Base-by-base conservation (phyloP, 2,113 vertebrate genomes). In the Stercorarius parasiticus region DNA sequence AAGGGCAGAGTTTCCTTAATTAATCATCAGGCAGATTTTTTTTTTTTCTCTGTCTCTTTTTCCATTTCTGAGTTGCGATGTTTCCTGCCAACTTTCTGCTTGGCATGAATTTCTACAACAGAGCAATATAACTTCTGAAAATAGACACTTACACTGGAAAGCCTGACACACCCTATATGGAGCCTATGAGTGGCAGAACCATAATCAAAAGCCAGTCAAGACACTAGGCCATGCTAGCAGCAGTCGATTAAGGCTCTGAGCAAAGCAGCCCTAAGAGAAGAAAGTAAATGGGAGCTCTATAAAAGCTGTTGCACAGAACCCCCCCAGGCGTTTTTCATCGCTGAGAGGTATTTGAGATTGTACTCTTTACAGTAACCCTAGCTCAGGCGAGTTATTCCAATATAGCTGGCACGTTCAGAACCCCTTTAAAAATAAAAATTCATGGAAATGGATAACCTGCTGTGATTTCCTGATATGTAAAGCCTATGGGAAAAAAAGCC, bases 81-180 rank as follows among this genome's bases (percentile, higher is more conserved):
- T 53, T 55, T 95, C 84, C 78, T 97, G 94, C 70, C 95, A 96
- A 77, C 18, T 6, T 91, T 93, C 89, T 94, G 81, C 67, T 79
- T 93, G 93, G 84, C 20, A 19, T 77, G 45, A 87, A 90, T 83
- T 93, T 90, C 81, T 87, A 59, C 83, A 94, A 85, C 74, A 70
- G 77, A 95, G 86, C 71, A 77, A 88, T 45, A 15, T 12, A 90
- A 91, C 91, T 93, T 93, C 96, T 95, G 91, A 96, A 97, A 97
- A 96, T 95, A 95, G 91, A 73, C 53, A 61, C 74, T 91, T 88
- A 65, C 13, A 25, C 40, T 70, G 88, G 70, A 81, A 90, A 93
- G 80, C 71, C 47, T 94, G 88, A 91, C 94, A 95, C 89, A 69
- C 93, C 93, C 87, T 93, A 22, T 52, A 70, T 73, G 89, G 93